phyloP scores from a whole-genome alignment of 2,888 invertebrate genomes.

The Mythimna ferrago region DNA sequence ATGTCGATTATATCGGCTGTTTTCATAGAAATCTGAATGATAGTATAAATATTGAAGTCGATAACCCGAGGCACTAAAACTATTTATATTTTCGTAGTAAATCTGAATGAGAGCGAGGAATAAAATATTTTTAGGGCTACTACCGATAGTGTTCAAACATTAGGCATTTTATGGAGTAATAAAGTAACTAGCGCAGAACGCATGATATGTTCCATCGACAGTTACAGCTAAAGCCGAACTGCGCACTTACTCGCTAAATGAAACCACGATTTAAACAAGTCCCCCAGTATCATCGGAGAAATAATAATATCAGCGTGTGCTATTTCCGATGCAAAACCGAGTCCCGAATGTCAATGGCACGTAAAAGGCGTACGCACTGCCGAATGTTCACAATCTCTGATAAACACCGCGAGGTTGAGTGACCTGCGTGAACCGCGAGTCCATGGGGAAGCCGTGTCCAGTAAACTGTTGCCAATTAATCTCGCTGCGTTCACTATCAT shows the following conservation, averaged over 20 bases:
- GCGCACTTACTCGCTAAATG: slow-evolving; percentile 59
- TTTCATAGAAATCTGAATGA: slow-evolving; percentile 26
- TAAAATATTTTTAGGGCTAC: slow-evolving; percentile 47
- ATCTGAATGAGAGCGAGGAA: slow-evolving; percentile 46
- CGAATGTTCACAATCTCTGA: slow-evolving; percentile 65
- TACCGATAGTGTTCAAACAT: slow-evolving; percentile 44
- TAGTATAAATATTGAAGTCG: slow-evolving; percentile 52
- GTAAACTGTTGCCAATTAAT: slow-evolving; percentile 73
- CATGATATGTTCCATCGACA: slow-evolving; percentile 29
- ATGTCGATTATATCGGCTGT: slow-evolving; percentile 13
- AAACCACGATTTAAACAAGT: slow-evolving; percentile 66
- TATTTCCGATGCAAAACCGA: slow-evolving; percentile 79
- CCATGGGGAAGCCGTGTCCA: slow-evolving; percentile 65
- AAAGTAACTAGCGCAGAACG: slow-evolving; percentile 44
- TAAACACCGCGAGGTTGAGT: slow-evolving; percentile 81
- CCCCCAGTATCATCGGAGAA: slow-evolving; percentile 62
- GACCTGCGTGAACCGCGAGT: slow-evolving; percentile 70
- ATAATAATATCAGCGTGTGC: slow-evolving; percentile 70
- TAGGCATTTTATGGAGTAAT: slow-evolving; percentile 44
- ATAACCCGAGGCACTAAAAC: slow-evolving; percentile 51
- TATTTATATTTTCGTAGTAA: slow-evolving; percentile 48
- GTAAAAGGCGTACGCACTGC: slow-evolving; percentile 73
- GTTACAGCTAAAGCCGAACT: slow-evolving; percentile 34
- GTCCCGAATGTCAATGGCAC: slow-evolving; percentile 86
- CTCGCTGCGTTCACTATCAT: slow-evolving; percentile 62